Evolutionary conservation across 2,888 invertebrate species (phyloP), one percentile per base, ranked within the genome.

Genomic region (Agonopterix subpropinquella): DNA sequence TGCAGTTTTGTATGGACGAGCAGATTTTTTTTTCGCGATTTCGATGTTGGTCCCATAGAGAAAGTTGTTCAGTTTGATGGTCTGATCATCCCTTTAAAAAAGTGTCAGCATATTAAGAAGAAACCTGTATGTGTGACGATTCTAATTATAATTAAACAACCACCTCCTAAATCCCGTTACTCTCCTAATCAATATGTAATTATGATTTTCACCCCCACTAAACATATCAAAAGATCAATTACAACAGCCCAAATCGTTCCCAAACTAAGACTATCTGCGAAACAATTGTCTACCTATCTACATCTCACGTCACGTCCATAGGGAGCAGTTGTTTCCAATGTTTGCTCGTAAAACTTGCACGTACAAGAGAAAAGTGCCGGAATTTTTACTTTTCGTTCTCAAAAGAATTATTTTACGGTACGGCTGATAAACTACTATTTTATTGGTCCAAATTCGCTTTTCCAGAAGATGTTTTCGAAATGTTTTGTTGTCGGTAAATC

Each of bases 321-420:
- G 55, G 64, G 67, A 74, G 66, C 73, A 74, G 70, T 73, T 75
- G 76, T 70, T 70, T 61, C 67, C 69, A 70, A 75, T 70, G 72
- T 72, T 68, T 64, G 63, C 62, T 71, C 70, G 70, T 73, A 73
- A 75, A 73, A 77, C 68, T 75, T 70, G 60, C 61, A 60, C 67
- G 61, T 65, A 62, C 56, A 52, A 47, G 43, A 36, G 52, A 44
- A 45, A 47, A 47, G 28, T 28, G 28, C 28, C 28, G 43, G 45
- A 51, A 52, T 50, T 44, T 45, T 51, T 48, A 53, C 53, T 56
- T 56, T 55, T 53, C 46, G 45, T 48, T 47, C 48, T 50, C 36
- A 46, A 50, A 55, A 48, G 47, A 53, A 53, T 54, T 51, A 55
- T 50, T 50, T 46, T 41, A 55, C 50, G 53, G 47, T 41, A 55